Conservation (phyloP, 2,113 vertebrate species). For the Pelobates fuscus region DNA sequence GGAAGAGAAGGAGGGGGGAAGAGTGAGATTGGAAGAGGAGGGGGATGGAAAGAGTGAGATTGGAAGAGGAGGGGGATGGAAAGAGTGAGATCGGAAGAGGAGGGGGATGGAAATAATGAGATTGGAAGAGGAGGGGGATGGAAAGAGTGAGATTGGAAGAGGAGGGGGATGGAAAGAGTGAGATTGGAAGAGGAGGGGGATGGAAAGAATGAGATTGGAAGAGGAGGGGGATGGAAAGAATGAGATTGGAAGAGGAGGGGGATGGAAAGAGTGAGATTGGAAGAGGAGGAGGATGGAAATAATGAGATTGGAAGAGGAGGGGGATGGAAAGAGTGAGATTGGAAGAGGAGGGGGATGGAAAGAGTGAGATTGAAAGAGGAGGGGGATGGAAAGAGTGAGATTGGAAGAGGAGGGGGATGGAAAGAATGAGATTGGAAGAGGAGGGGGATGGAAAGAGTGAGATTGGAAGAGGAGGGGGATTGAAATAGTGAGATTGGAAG, state of each 20-base stretch:
- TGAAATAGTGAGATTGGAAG: too few relatives aligned
- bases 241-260: not conserved
- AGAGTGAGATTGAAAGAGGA: fast-evolving
- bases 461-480: not conserved
- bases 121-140: too few relatives aligned
- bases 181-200: slow-evolving; percentile 1
- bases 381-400: not conserved
- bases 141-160: too few relatives aligned
- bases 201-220: not conserved
- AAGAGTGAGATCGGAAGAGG: too few relatives aligned
- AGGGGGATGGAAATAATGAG: too few relatives aligned
- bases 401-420: not conserved
- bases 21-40: too few relatives aligned
- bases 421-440: not conserved
- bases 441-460: not conserved
- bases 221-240: not conserved
- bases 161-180: not conserved
- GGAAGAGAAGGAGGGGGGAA: too few relatives aligned
- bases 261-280: not conserved
- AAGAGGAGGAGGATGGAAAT: not conserved
- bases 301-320: not conserved
- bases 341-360: not conserved
- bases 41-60: too few relatives aligned
- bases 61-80: too few relatives aligned
- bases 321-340: not conserved